phyloP scores from a whole-genome alignment of 2,888 invertebrate genomes.

The Synergus gifuensis region DNA sequence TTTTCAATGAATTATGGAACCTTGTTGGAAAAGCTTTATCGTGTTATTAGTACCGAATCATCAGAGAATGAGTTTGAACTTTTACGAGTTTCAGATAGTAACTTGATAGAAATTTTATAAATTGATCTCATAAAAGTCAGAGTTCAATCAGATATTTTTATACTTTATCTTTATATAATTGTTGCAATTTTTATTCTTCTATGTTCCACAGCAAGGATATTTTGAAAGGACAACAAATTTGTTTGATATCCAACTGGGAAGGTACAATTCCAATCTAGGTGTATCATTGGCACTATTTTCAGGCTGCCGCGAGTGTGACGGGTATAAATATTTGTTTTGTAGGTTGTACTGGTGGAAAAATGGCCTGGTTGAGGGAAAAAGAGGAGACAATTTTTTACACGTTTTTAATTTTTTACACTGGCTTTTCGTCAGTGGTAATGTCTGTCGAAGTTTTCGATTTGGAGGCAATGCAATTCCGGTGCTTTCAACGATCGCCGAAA shows the following conservation, averaged over 20 bases:
- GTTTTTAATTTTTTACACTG: neutral
- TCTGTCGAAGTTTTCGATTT: constrained; percentile 26
- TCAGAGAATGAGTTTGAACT: neutral
- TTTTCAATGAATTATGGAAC: neutral
- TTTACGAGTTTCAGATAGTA: neutral
- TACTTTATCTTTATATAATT: too few species aligned
- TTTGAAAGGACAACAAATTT: neutral
- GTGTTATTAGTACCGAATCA: neutral
- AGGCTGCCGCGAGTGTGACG: neutral
- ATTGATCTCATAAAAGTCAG: neutral
- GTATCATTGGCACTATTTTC: neutral
- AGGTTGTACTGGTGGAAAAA: neutral
- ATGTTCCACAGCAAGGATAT: neutral
- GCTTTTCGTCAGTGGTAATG: constrained; percentile 21
- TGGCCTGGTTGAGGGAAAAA: neutral
- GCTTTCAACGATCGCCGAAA: constrained; percentile 33
- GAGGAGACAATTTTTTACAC: neutral
- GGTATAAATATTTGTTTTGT: constrained; percentile 2
- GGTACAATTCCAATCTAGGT: neutral
- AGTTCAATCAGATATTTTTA: too few species aligned
- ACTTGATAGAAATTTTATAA: neutral
- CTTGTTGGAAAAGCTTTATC: neutral
- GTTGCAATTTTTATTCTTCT: neutral
- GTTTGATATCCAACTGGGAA: neutral
- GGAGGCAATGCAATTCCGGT: constrained; percentile 31